Conservation (phyloP, 2,797 vertebrate genomes). For the Harpagifer antarcticus region DNA sequence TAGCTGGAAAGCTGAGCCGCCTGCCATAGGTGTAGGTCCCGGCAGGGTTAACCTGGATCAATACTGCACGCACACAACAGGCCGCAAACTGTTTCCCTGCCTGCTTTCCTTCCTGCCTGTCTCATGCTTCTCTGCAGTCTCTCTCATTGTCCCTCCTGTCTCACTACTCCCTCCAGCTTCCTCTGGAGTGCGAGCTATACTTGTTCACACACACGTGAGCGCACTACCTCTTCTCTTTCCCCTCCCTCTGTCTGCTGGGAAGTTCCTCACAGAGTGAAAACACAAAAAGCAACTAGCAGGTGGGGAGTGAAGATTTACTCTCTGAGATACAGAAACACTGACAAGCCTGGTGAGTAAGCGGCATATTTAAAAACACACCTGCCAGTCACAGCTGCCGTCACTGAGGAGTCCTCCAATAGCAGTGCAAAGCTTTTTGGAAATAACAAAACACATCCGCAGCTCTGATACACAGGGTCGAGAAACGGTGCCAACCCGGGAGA, state of each 20-base stretch:
- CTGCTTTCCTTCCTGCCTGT: too few relatives aligned
- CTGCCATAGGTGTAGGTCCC: slow-evolving; percentile 68
- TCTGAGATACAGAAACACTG: slow-evolving; percentile 40
- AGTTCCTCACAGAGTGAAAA: slow-evolving; percentile 55
- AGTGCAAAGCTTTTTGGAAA: slow-evolving; percentile 34
- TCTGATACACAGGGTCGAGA: slow-evolving; percentile 28
- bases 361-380: slow-evolving; percentile 35
- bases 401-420: slow-evolving; percentile 34
- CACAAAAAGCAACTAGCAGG: slow-evolving; percentile 38
- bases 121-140: slow-evolving; percentile 18
- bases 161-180: slow-evolving; percentile 56
- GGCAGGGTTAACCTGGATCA: slow-evolving; percentile 74
- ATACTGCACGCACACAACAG: slow-evolving; percentile 65
- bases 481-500: background rate
- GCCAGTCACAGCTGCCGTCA: slow-evolving; percentile 57
- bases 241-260: slow-evolving; percentile 45
- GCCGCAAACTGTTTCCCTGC: slow-evolving; percentile 44
- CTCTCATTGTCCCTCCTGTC: slow-evolving; percentile 37
- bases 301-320: slow-evolving; percentile 51
- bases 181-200: slow-evolving; percentile 54
- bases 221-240: slow-evolving; percentile 24
- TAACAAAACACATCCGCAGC: background rate
- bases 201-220: slow-evolving; percentile 52
- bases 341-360: slow-evolving; percentile 45
- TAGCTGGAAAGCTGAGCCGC: slow-evolving; percentile 70